Evolutionary conservation across 2,888 invertebrate genomes (phyloP), one percentile per base, ranked within the genome.

Genomic region (Caenorhabditis zanzibari): DNA sequence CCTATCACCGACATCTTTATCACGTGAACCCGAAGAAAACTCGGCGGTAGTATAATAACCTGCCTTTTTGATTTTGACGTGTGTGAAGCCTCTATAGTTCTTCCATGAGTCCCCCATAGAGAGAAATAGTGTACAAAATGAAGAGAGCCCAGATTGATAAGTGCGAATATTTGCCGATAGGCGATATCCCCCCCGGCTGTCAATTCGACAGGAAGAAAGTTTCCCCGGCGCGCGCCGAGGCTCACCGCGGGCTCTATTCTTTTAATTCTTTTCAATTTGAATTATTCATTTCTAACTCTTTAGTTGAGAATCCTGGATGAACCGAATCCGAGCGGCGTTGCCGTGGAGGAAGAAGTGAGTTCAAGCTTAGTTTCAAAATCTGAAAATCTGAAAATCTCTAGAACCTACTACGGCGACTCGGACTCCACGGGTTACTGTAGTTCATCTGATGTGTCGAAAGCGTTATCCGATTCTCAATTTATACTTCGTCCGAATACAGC

Each of bases 351-450:
- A 77, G 44, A 77, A 76, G 76, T 82, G 35, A 71, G 81, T 69
- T 56, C 14, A n/a, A 44, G 4, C 32, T 32, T 6, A 12, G 16
- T 14, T 44, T 2, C 44, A 5, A 14, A 32, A 32, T 32, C 32
- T 32, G 32, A 6, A 4, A 32, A 32, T 32, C 7, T 32, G 32
- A 32, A 32, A 4, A 32, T 32, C 32, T 63, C 14, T 44, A 82
- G 81, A 72, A 59, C 76, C 24, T 87, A 87, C 71, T 77, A 77
- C 59, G 82, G 72, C 7, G 87, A 87, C 24, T 85, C 86, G 2
- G 86, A 87, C 47, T 85, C 86, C 9, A 85, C 84, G 10, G 87
- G 87, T 7, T 87, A 87, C 69, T 87, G 73, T 16, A 73, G 73
- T 1, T 82, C 85, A n/a, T 84, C 84, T 5, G 84, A 84, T 19